Conservation (phyloP, 2,113 vertebrate genomes). For the Martes martes region DNA sequence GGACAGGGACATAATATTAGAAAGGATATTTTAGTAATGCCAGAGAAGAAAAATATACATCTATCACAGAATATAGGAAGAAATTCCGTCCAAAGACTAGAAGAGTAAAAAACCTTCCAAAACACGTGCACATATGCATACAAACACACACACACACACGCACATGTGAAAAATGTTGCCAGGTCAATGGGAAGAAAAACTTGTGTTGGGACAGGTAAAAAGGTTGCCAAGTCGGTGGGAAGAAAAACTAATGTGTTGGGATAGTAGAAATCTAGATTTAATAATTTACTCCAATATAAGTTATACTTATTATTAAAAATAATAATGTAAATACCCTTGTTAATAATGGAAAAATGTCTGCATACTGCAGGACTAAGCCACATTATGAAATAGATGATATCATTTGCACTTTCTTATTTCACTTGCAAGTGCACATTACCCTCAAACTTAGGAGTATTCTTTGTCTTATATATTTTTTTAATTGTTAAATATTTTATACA, state of each 20-base stretch:
- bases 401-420: not conserved
- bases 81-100: not conserved
- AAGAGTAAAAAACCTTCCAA: not conserved
- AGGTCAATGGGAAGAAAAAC: not conserved
- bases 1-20: not conserved
- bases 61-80: not conserved
- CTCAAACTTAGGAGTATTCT: not conserved
- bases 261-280: not conserved
- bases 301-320: not conserved
- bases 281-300: not conserved
- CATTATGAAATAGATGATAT: not conserved
- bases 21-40: not conserved
- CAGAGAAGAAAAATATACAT: not conserved
- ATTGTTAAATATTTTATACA: too few species aligned
- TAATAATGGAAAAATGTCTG: not conserved
- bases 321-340: not conserved
- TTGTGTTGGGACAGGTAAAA: not conserved
- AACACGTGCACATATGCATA: not conserved
- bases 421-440: not conserved
- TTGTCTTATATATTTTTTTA: not conserved
- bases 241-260: not conserved
- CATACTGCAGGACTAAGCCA: not conserved
- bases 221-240: not conserved
- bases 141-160: not conserved
- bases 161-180: accelerated